Evolutionary conservation across 2,797 vertebrate genomes (phyloP).

Genomic region (Xyrichtys novacula): DNA sequence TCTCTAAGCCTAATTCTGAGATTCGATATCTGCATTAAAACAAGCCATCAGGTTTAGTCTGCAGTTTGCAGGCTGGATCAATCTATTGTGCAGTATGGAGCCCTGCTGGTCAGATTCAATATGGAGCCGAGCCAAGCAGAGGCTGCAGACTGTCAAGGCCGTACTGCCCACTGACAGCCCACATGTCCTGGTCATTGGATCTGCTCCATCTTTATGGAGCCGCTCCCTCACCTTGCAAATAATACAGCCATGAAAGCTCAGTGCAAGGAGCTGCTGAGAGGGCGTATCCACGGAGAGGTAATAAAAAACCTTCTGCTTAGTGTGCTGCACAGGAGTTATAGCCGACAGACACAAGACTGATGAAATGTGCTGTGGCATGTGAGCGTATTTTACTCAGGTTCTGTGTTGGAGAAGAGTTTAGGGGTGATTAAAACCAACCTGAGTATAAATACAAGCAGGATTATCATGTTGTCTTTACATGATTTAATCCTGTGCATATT

Average conservation of each 20-base stretch:
- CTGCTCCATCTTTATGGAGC: slow-evolving; percentile 52
- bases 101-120: slow-evolving; percentile 35
- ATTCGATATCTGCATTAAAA: slow-evolving; percentile 18
- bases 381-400: neutral
- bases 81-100: slow-evolving; percentile 24
- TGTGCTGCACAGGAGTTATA: slow-evolving; percentile 13
- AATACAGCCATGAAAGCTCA: slow-evolving; percentile 29
- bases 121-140: slow-evolving; percentile 55
- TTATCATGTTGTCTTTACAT: no score
- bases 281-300: slow-evolving; percentile 23
- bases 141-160: slow-evolving; percentile 58
- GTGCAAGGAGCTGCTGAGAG: slow-evolving; percentile 47
- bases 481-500: no score
- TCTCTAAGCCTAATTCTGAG: neutral
- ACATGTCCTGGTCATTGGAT: slow-evolving; percentile 56
- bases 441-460: no score
- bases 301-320: slow-evolving; percentile 47
- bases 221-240: slow-evolving; percentile 50
- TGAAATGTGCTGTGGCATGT: neutral
- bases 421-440: no score
- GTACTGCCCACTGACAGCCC: slow-evolving; percentile 52
- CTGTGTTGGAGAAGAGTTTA: neutral
- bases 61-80: slow-evolving; percentile 22
- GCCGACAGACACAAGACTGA: slow-evolving; percentile 25
- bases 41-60: slow-evolving; percentile 16